phyloP scores from a whole-genome alignment of 2,797 vertebrate genomes.

The Acestrorhynchus altus region DNA sequence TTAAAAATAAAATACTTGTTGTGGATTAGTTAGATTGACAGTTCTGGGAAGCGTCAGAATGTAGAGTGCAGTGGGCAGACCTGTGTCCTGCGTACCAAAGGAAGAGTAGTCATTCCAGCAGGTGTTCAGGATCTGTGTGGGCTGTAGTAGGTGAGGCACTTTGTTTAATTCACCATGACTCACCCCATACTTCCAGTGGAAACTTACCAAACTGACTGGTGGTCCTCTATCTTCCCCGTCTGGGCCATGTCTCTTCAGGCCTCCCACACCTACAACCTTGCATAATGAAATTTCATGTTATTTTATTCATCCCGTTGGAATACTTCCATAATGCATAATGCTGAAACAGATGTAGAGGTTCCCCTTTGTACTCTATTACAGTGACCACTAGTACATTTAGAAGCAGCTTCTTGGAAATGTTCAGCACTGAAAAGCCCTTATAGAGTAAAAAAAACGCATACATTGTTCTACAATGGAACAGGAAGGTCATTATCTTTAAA shows the following conservation, averaged over 20 bases:
- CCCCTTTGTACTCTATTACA: not conserved
- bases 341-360: constrained; percentile 17
- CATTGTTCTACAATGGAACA: no score
- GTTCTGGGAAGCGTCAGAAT: no score
- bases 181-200: constrained; percentile 9
- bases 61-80: not conserved
- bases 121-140: constrained; percentile 31
- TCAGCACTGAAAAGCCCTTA: not conserved
- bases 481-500: not conserved
- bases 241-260: constrained; percentile 42
- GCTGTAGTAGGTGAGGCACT: constrained; percentile 9
- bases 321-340: constrained; percentile 27
- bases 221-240: constrained; percentile 35
- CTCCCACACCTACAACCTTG: constrained; percentile 40
- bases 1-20: no score
- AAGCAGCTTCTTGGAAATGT: not conserved
- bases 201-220: constrained; percentile 32
- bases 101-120: constrained; percentile 12
- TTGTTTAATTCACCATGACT: constrained; percentile 36
- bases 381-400: not conserved
- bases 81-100: not conserved
- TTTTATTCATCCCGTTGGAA: constrained; percentile 34
- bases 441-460: no score
- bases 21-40: no score
- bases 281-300: constrained; percentile 34